Evolutionary conservation across 2,113 vertebrate species (phyloP), one percentile per base, ranked within the genome.

Genomic region (Oreochromis spilurus): DNA sequence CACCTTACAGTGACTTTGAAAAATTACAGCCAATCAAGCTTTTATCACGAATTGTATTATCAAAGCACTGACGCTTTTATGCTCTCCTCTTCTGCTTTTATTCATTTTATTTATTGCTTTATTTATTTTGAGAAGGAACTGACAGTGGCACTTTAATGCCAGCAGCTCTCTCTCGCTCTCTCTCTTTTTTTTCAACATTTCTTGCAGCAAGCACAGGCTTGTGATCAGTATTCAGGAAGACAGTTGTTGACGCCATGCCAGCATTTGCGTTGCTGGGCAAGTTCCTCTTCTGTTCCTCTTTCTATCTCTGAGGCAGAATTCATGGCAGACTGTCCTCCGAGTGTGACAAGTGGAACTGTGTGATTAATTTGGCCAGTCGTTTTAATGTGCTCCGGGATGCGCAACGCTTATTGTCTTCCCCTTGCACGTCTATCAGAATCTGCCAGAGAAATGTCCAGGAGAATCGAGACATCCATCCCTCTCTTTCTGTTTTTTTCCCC

Each of bases 351-450:
- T 95, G 94, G 93, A 94, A 95, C 94, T 87, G 93, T 92, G 95
- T 94, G 93, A 96, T 95, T 95, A 88, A 96, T 96, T 95, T 95
- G 95, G 94, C 91, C 91, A 84, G 93, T 94, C 93, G 70, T 92
- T 96, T 95, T 94, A 95, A 95, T 95, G 93, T 94, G 94, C 93
- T 95, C 67, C 84, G 89, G 95, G 94, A 95, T 77, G 91, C 87
- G 50, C 91, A 45, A 9, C 84, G 88, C 94, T 95, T 95, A 93
- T 95, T 95, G 95, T 95, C 93, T 92, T 90, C 91, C 82, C 92
- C 75, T 55, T 82, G 88, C 90, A 90, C 87, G 89, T 96, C 93
- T 92, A 89, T 94, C 89, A 77, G 91, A 95, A 93, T 92, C 83
- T 92, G 91, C 86, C 89, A 91, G 88, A 90, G 86, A 94, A 90